These are phyloP conservation scores for Phytoseiulus persimilis DNA, from an alignment of 2,888 invertebrate genomes.

Conservation along the genomic window DNA sequence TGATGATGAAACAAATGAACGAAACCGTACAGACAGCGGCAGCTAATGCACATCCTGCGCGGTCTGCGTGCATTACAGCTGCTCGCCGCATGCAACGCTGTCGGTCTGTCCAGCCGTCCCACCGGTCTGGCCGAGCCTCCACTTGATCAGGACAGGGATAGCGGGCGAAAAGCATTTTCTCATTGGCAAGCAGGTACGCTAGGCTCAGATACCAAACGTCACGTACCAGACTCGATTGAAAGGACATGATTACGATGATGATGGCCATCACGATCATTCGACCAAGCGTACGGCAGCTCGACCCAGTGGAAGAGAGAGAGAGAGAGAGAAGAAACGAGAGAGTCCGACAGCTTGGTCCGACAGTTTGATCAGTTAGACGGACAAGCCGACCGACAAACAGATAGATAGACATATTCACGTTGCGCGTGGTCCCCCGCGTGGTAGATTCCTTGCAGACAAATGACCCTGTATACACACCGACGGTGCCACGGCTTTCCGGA, in stretches of 20 bases:
- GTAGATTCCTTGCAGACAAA: not conserved
- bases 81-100: not conserved
- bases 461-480: not conserved
- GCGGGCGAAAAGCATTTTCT: not conserved
- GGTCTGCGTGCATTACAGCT: not conserved
- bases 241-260: conserved; percentile 5
- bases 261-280: not conserved
- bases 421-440: not conserved
- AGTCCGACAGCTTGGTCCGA: not conserved
- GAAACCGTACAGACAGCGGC: not conserved
- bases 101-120: not conserved
- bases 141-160: not conserved
- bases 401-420: conserved; percentile 5
- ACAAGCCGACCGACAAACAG: not conserved
- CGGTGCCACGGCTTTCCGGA: not conserved
- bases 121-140: not conserved
- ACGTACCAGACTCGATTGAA: not conserved
- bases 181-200: not conserved
- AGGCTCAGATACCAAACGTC: not conserved
- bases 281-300: not conserved
- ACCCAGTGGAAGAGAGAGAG: not conserved
- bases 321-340: not conserved
- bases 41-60: too few relatives aligned
- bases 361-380: not conserved
- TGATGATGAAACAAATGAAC: not conserved